phyloP scores from a whole-genome alignment of 2,797 vertebrate species.

The Cryptoprocta ferox region DNA sequence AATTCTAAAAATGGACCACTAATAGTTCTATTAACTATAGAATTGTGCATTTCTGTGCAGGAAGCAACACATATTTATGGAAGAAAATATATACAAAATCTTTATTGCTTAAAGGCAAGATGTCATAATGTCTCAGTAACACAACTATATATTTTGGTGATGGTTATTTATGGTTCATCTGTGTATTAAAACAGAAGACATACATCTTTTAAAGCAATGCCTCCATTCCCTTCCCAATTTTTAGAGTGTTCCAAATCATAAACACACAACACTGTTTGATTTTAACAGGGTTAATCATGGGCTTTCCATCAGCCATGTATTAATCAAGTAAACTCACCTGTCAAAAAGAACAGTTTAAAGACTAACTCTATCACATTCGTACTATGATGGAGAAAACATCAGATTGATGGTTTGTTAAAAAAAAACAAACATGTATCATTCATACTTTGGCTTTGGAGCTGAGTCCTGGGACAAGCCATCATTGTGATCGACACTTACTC shows the following conservation, averaged over 20 bases:
- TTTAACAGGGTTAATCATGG: not conserved
- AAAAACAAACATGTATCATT: not conserved
- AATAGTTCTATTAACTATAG: conserved; percentile 65
- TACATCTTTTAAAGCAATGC: conserved; percentile 17
- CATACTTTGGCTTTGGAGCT: not conserved
- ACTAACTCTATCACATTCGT: not conserved
- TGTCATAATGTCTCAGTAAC: conserved; percentile 67
- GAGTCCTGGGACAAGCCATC: not conserved
- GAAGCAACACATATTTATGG: conserved; percentile 75
- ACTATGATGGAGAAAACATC: not conserved
- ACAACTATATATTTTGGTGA: not conserved
- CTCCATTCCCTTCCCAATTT: not conserved
- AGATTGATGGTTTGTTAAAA: not conserved
- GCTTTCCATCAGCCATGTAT: not conserved
- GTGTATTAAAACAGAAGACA: conserved; percentile 19
- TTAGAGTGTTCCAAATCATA: conserved; percentile 44
- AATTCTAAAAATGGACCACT: conserved; percentile 77
- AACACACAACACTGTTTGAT: conserved; percentile 1
- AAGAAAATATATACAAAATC: conserved; percentile 50
- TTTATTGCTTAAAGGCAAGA: conserved; percentile 79
- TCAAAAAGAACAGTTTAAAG: conserved; percentile 15
- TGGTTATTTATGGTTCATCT: not conserved
- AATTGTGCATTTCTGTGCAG: conserved; percentile 70
- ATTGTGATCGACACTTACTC: not conserved
- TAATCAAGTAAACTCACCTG: conserved; percentile 7